Evolutionary conservation across 2,113 vertebrate genomes (phyloP).

Genomic region (Aix galericulata): DNA sequence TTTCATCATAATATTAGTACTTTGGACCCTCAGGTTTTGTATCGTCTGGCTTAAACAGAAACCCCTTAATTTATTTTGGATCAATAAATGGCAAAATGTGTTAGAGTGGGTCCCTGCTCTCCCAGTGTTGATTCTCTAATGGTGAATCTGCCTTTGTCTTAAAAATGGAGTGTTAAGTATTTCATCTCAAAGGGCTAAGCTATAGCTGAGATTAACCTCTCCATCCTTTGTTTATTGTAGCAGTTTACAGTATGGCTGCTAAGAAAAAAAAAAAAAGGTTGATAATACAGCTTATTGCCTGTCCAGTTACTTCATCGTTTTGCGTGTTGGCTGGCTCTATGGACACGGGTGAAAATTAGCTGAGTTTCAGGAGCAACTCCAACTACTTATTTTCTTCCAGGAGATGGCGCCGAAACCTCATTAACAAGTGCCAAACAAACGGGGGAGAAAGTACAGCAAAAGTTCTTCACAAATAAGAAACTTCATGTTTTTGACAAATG

Average conservation of each 20-base stretch:
- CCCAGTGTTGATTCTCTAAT: not conserved
- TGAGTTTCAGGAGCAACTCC: not conserved
- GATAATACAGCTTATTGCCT: not conserved
- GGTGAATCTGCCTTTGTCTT: not conserved
- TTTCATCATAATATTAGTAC: not conserved
- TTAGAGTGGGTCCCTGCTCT: not conserved
- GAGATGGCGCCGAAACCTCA: conserved; percentile 71
- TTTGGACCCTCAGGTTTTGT: not conserved
- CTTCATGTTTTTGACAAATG: not conserved
- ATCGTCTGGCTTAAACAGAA: not conserved
- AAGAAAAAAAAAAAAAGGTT: not conserved
- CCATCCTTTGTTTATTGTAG: not conserved
- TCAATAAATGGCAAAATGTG: not conserved
- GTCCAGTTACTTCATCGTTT: not conserved
- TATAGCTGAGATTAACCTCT: not conserved
- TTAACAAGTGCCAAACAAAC: not conserved
- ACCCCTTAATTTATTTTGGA: not conserved
- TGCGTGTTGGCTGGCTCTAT: rapidly evolving
- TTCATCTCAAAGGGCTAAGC: not conserved
- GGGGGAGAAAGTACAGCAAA: rapidly evolving
- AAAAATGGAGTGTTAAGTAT: not conserved
- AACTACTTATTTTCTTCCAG: conserved; percentile 50
- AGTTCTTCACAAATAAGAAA: rapidly evolving
- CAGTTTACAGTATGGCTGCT: not conserved
- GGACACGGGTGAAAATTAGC: not conserved